A percentile compares a stretch with the other conserved stretches of the same genome.
These are phyloP conservation scores for Cheirogaleus major DNA, from an alignment of 2,797 vertebrate genomes.

Conservation along the genomic window DNA sequence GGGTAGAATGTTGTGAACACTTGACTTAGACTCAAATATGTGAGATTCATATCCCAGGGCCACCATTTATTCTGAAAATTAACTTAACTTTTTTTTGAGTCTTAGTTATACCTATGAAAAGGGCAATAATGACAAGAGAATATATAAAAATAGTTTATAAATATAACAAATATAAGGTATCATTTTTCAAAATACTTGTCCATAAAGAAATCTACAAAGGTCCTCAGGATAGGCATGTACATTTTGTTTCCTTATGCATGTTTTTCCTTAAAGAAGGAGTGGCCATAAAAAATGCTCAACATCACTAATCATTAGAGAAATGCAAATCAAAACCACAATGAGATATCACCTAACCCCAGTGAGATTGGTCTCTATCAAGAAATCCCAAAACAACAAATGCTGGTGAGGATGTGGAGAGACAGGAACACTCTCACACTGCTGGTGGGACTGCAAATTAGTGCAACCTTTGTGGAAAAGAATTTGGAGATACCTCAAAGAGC, in stretches of 20 bases:
- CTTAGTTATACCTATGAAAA: background rate
- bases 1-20: background rate
- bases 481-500: too few species aligned
- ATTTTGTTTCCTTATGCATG: background rate
- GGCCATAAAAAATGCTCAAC: background rate
- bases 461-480: too few species aligned
- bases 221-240: background rate
- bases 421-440: too few species aligned
- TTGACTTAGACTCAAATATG: background rate
- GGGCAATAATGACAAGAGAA: background rate
- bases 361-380: too few species aligned
- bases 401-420: too few species aligned
- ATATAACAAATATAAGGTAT: background rate
- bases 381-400: too few species aligned
- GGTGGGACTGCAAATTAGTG: too few species aligned
- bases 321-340: too few species aligned
- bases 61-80: conserved; percentile 21
- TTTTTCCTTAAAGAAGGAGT: background rate
- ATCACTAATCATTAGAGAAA: too few species aligned
- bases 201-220: background rate
- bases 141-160: conserved; percentile 1
- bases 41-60: background rate
- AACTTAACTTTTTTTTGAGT: background rate
- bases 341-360: too few species aligned
- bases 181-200: conserved; percentile 7